A percentile compares a stretch with the other conserved stretches of the same genome.
phyloP scores from a whole-genome alignment of 2,113 vertebrate species.

The Actinemys pallida region DNA sequence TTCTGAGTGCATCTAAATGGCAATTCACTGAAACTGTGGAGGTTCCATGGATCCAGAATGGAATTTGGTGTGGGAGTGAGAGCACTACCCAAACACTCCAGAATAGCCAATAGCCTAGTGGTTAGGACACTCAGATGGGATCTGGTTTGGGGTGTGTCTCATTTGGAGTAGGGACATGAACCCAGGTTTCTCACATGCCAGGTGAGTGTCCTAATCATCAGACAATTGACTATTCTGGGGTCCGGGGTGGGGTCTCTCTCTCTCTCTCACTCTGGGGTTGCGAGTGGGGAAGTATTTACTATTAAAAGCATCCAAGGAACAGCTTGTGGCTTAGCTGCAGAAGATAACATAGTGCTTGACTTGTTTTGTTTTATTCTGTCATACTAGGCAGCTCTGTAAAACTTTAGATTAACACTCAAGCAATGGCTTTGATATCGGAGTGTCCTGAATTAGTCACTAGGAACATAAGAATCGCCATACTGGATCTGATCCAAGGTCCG shows the following conservation, averaged over 20 bases:
- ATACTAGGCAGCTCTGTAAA: slow-evolving; percentile 51
- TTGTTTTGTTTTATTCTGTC: slow-evolving; percentile 65
- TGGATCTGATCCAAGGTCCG: too few species aligned
- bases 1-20: not conserved
- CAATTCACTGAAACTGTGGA: not conserved
- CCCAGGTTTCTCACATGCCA: not conserved
- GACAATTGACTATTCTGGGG: too few species aligned
- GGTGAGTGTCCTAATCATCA: not conserved
- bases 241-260: too few species aligned
- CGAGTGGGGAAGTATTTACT: fast-evolving
- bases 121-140: not conserved
- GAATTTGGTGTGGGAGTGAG: not conserved
- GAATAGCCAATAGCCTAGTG: not conserved
- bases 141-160: not conserved
- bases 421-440: slow-evolving; percentile 34
- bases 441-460: slow-evolving; percentile 48
- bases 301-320: not conserved
- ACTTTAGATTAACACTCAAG: slow-evolving; percentile 40
- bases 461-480: too few species aligned
- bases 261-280: not conserved
- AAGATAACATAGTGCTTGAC: slow-evolving; percentile 49
- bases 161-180: not conserved
- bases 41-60: not conserved
- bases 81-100: not conserved
- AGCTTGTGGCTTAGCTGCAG: slow-evolving; percentile 23